Base-by-base conservation (phyloP, 2,888 invertebrate genomes). In the Drosophila pseudotakahashii region DNA sequence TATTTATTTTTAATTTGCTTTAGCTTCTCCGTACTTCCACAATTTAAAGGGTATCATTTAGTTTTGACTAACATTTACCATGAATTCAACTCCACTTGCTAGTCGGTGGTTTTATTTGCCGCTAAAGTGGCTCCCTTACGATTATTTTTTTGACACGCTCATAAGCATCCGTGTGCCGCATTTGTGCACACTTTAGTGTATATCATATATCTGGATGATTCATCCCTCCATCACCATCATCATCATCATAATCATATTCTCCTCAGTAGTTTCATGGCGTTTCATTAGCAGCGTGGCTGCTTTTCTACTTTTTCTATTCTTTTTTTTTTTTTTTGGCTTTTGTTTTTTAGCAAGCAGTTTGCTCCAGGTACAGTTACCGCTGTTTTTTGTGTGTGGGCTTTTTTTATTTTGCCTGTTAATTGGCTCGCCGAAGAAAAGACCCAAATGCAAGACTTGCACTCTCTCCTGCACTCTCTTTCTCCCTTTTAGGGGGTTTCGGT, bases 241-340 rank as follows among this genome's bases (percentile, higher is more conserved):
- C n/a, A 48, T 23, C 48, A 63, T 67, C 48, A 50, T 48, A 26
- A 36, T 42, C 14, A 60, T 42, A 36, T 44, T 64, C 36, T 30
- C 19, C n/a, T 36, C 67, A 16, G 34, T 36, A 68, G 42, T 53
- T 68, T 64, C 36, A 52, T 44, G 52, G 44, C 36, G 36, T 14
- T 61, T 61, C 58, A 66, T 57, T 71, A 70, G 71, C 71, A 70
- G 71, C 71, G 39, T 58, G 70, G 57, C 70, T 66, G 37, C 44
- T 55, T 70, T 48, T 70, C 71, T 70, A 69, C 51, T 30, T 34
- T 66, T 55, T 59, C 60, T 32, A 19, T 70, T 66, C 30, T 39
- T 36, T 53, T 13, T 30, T 26, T 47, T 16, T 10, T 7, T 11
- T 45, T 16, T 23, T 32, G n/a, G 47, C 47, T 16, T 32, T 39